Evolutionary conservation across 2,113 vertebrate genomes (phyloP), one percentile per base, ranked within the genome.

Genomic region (Pleuronectes platessa): DNA sequence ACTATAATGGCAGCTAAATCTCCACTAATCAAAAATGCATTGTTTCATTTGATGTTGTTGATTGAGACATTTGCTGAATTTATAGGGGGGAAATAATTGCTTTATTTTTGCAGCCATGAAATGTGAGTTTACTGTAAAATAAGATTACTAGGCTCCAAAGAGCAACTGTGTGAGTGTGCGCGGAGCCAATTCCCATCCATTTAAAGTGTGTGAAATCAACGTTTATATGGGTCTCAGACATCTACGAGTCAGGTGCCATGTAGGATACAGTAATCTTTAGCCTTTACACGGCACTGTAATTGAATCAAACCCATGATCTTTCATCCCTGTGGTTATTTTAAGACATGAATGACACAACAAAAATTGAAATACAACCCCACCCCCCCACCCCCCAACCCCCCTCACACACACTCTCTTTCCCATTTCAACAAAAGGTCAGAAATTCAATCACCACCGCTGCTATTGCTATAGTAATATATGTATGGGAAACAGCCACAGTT

Each of bases 341-440:
- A 92, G 90, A 92, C 90, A 88, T 87, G 84, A 94, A 92, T 92
- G 90, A 91, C 93, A 93, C 88, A 91, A 92, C 91, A 92, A 93
- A 93, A 94, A 94, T 93, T 91, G 92, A 93, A 94, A 94, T 92
- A 88, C 78, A 70, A 72, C 86, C 77, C 63, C 62, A 76, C 76
- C 73, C 79, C 76, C 73, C 47, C 45, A 8, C 45, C 47, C 47
- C 47, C 75, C 14, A 17, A 2, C 4, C 14, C 17, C 17, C 47
- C 14, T 24, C 47, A 18, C 47, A 51, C 47, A 17, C 47, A 51
- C 17, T 51, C 47, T 17, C 73, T 79, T 86, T 91, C 88, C 90
- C 89, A 94, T 95, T 94, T 93, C 92, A 90, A 88, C 92, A 91
- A 94, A 95, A 95, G 94, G 94, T 95, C 94, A 95, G 90, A 94